Percentiles rank a stretch among this genome's conserved stretches.
phyloP scores from a whole-genome alignment of 2,113 vertebrate genomes.

The Nannobrachium achirus region DNA sequence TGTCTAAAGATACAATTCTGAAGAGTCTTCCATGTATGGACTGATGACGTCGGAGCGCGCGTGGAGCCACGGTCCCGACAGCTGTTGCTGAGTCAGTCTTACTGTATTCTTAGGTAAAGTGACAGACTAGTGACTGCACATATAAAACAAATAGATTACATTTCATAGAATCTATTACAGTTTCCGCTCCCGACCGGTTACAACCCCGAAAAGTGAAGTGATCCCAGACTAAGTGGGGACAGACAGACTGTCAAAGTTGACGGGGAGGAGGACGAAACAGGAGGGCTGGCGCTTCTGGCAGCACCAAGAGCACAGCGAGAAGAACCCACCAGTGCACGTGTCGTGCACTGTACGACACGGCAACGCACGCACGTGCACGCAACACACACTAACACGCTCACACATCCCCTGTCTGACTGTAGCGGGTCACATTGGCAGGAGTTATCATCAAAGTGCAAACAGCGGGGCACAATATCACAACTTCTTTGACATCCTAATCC shows the following conservation, averaged over 20 bases:
- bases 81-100: too few relatives aligned
- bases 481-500: background rate
- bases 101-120: too few relatives aligned
- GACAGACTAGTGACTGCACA: too few relatives aligned
- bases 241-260: conserved; percentile 20
- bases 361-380: background rate
- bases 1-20: too few relatives aligned
- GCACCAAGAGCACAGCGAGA: background rate
- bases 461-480: background rate
- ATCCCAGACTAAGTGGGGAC: too few relatives aligned
- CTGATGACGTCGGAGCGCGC: too few relatives aligned
- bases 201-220: too few relatives aligned
- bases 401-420: conserved; percentile 10
- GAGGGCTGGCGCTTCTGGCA: conserved; percentile 16
- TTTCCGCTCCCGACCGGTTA: too few relatives aligned
- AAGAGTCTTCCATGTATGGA: too few relatives aligned
- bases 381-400: background rate
- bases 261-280: conserved; percentile 20
- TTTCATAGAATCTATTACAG: too few relatives aligned
- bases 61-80: too few relatives aligned
- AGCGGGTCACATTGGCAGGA: background rate
- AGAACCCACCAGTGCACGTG: background rate
- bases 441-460: conserved; percentile 28
- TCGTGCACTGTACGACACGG: background rate
- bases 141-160: too few relatives aligned